These are phyloP conservation scores for Alfaro cultratus DNA, from an alignment of 2,797 vertebrate species.

Conservation along the genomic window DNA sequence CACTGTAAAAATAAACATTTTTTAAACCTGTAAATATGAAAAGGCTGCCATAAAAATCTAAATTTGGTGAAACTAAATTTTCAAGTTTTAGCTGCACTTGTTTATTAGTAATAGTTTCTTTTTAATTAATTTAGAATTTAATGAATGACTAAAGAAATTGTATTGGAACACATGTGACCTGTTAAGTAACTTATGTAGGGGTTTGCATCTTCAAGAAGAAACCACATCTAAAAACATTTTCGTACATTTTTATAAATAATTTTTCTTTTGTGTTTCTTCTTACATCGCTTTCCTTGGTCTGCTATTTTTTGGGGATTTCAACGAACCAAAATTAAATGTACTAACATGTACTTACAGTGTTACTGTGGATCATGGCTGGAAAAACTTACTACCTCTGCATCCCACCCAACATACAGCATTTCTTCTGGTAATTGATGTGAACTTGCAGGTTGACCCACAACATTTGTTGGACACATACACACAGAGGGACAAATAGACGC, in stretches of 20 bases:
- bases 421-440: constrained; percentile 69
- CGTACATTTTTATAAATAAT: background rate
- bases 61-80: background rate
- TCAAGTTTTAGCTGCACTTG: background rate
- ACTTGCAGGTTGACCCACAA: constrained; percentile 64
- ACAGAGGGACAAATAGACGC: constrained; percentile 32
- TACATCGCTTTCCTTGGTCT: background rate
- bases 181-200: background rate
- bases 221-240: background rate
- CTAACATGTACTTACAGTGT: background rate
- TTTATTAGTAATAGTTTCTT: background rate
- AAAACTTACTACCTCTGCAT: constrained; percentile 24
- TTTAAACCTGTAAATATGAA: background rate
- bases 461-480: constrained; percentile 40
- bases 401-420: constrained; percentile 33
- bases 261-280: background rate
- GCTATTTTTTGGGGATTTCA: background rate
- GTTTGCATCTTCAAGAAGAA: background rate
- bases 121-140: background rate
- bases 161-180: background rate
- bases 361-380: constrained; percentile 9
- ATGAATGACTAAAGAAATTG: background rate
- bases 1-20: background rate
- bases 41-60: background rate
- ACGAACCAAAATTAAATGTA: background rate